Percentiles rank a stretch among this genome's conserved stretches.
These are phyloP conservation scores for Andrena bicolor DNA, from an alignment of 2,888 invertebrate species.

Conservation along the genomic window DNA sequence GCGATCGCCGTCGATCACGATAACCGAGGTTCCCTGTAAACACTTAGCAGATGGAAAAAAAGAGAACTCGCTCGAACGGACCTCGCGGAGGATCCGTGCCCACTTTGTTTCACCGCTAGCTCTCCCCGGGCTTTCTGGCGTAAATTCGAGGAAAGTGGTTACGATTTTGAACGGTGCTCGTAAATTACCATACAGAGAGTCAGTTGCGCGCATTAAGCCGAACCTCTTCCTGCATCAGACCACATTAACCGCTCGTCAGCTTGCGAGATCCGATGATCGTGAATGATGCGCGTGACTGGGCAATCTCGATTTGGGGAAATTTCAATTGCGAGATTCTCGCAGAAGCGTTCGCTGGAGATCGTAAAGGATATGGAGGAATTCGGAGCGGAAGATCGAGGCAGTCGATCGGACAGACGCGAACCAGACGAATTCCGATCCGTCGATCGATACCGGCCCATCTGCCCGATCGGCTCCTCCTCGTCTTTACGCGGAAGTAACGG, in stretches of 20 bases:
- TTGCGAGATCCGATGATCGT: slow-evolving; percentile 10
- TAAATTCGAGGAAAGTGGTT: neutral
- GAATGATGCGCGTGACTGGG: neutral
- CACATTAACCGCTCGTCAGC: slow-evolving; percentile 16
- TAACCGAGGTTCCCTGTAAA: slow-evolving; percentile 1
- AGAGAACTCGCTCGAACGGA: neutral
- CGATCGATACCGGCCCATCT: slow-evolving; percentile 55
- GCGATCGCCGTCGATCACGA: slow-evolving; percentile 21
- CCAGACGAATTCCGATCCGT: slow-evolving; percentile 65
- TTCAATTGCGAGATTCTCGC: neutral
- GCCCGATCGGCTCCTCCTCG: slow-evolving; percentile 50
- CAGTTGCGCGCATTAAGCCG: neutral
- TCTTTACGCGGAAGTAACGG: slow-evolving; percentile 65
- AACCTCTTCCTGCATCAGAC: neutral
- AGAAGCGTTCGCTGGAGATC: neutral
- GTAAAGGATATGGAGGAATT: slow-evolving; percentile 11
- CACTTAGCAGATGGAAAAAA: neutral
- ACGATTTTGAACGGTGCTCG: neutral
- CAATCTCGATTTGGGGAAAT: neutral
- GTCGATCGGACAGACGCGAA: slow-evolving; percentile 47
- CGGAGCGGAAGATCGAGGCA: slow-evolving; percentile 36
- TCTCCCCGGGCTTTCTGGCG: neutral
- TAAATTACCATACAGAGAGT: slow-evolving; percentile 10
- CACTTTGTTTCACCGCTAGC: neutral
- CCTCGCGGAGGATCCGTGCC: neutral